These are phyloP conservation scores for Chouioia cunea DNA, from an alignment of 2,888 invertebrate genomes.

Conservation along the genomic window DNA sequence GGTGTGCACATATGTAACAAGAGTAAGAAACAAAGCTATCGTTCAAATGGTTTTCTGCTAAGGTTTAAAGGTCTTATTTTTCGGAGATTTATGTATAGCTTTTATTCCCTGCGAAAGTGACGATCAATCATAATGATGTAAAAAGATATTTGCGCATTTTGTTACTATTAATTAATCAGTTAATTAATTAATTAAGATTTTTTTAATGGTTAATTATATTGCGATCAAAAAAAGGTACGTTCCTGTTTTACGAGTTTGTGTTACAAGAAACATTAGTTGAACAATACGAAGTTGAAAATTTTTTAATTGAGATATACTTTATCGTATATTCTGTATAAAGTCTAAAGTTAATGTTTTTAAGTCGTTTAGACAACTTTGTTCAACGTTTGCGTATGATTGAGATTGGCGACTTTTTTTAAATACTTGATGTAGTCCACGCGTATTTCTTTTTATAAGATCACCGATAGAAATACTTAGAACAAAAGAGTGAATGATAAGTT, in stretches of 20 bases:
- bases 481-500: slow-evolving; percentile 25
- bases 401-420: slow-evolving; percentile 47
- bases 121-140: slow-evolving; percentile 40
- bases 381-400: slow-evolving; percentile 47
- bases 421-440: slow-evolving; percentile 37
- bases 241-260: slow-evolving; percentile 48
- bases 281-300: slow-evolving; percentile 51
- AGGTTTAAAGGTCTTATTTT: slow-evolving; percentile 21
- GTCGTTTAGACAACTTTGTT: slow-evolving; percentile 52
- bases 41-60: slow-evolving; percentile 14
- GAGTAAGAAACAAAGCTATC: slow-evolving; percentile 14
- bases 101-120: slow-evolving; percentile 39
- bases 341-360: slow-evolving; percentile 50
- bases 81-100: slow-evolving; percentile 30
- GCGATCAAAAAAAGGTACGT: slow-evolving; percentile 44
- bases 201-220: slow-evolving; percentile 43
- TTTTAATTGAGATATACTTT: slow-evolving; percentile 51
- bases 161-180: slow-evolving; percentile 37
- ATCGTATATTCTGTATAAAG: slow-evolving; percentile 51
- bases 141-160: slow-evolving; percentile 39
- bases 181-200: slow-evolving; percentile 40
- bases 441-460: slow-evolving; percentile 37
- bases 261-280: slow-evolving; percentile 48
- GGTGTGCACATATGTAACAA: slow-evolving; percentile 16
- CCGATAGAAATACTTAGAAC: slow-evolving; percentile 18